phyloP scores from a whole-genome alignment of 2,113 vertebrate genomes.

The Desmodus rotundus region DNA sequence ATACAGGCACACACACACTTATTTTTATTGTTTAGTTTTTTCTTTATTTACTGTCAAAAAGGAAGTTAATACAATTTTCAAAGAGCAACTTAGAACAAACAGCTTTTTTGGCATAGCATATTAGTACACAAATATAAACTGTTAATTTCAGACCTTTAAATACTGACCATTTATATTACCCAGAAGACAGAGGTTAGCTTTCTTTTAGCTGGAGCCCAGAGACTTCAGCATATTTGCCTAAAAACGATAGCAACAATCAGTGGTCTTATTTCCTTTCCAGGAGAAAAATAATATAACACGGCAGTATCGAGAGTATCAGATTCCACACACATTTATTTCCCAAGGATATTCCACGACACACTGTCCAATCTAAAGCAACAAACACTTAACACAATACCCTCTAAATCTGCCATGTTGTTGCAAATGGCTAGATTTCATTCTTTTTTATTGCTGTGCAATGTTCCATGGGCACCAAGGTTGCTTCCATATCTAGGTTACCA shows the following conservation, averaged over 20 bases:
- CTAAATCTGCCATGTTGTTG: neutral
- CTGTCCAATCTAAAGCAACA: neutral
- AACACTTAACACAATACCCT: neutral
- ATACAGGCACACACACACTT: neutral
- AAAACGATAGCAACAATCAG: neutral
- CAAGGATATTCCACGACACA: neutral
- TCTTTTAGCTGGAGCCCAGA: neutral
- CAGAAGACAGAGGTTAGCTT: neutral
- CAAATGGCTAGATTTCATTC: neutral
- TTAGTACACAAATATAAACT: neutral
- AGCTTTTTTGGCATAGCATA: neutral
- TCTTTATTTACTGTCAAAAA: neutral
- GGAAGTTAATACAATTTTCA: neutral
- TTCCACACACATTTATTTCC: neutral
- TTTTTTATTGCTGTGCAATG: neutral
- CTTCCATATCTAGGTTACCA: neutral
- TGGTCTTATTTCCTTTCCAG: neutral
- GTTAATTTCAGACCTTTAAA: neutral
- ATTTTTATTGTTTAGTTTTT: neutral
- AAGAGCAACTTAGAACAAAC: neutral
- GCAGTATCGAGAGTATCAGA: rapidly evolving
- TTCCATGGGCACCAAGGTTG: neutral
- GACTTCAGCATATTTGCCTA: neutral
- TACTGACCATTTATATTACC: neutral
- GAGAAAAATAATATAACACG: neutral